Percentiles rank a stretch among this genome's conserved stretches.
Evolutionary conservation across 2,797 vertebrate species (phyloP).

Genomic region (Perodicticus potto): DNA sequence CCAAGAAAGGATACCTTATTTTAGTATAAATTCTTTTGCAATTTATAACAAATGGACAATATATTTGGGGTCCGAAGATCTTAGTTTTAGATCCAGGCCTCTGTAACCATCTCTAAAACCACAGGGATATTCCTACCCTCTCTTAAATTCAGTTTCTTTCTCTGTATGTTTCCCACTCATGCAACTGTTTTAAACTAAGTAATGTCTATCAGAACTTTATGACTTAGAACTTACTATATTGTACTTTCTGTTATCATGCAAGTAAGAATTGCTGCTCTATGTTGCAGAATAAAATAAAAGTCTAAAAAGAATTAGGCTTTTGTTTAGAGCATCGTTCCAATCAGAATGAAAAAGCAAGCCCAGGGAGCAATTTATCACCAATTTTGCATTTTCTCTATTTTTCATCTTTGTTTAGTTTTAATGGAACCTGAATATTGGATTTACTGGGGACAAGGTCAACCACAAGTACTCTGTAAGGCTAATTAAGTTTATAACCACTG

Average conservation of each 20-base stretch:
- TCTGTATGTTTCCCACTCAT: neutral
- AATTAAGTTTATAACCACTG: neutral
- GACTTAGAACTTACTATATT: neutral
- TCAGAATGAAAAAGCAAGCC: neutral
- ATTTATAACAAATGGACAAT: neutral
- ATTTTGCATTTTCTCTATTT: conserved; percentile 17
- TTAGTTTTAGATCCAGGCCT: neutral
- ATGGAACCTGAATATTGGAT: neutral
- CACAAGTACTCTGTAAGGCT: neutral
- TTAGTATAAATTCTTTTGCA: neutral
- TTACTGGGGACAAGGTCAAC: neutral
- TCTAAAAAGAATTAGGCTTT: neutral
- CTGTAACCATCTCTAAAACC: neutral
- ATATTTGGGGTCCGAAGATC: neutral
- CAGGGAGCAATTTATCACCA: neutral
- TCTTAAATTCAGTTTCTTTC: neutral
- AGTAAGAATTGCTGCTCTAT: neutral
- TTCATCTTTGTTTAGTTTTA: conserved; percentile 27
- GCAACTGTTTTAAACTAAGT: neutral
- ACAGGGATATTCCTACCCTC: neutral
- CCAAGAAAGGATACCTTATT: neutral
- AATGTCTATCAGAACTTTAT: neutral
- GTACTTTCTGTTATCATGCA: conserved; percentile 7
- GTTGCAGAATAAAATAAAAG: neutral
- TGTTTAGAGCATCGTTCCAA: neutral